Percentiles rank a stretch among this genome's conserved stretches.
phyloP scores from a whole-genome alignment of 2,888 invertebrate species.

The Drosophila demipolita region DNA sequence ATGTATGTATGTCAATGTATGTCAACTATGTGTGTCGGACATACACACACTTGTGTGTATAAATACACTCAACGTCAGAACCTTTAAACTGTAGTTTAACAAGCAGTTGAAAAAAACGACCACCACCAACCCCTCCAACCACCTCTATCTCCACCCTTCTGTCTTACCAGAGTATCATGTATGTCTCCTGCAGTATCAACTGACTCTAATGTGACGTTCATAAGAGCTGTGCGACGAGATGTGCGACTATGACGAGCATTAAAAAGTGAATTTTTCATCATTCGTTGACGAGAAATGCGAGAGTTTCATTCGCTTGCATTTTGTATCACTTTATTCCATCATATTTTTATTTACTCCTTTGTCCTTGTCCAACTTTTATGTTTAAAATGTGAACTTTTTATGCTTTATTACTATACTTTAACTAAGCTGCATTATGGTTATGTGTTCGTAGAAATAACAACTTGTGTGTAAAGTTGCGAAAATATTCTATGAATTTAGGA shows the following conservation, averaged over 20 bases:
- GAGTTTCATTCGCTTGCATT: slow-evolving; percentile 20
- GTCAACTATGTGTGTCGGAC: slow-evolving; percentile 25
- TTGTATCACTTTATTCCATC: slow-evolving; percentile 17
- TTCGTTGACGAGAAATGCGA: slow-evolving; percentile 36
- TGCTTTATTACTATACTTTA: background rate
- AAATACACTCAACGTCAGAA: slow-evolving; percentile 49
- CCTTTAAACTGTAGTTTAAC: slow-evolving; percentile 67
- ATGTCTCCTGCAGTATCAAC: slow-evolving; percentile 44
- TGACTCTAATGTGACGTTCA: slow-evolving; percentile 78
- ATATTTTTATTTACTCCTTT: background rate
- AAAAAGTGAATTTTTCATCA: slow-evolving; percentile 77
- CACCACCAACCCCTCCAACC: background rate
- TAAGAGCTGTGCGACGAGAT: slow-evolving; percentile 70
- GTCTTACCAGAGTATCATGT: slow-evolving; percentile 9
- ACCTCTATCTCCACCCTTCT: background rate
- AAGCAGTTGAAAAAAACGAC: slow-evolving; percentile 56
- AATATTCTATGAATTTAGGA: background rate
- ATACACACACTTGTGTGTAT: slow-evolving; percentile 9
- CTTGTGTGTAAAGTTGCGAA: background rate
- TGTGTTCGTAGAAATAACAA: background rate
- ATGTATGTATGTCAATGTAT: background rate
- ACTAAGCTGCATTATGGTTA: background rate
- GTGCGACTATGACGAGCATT: slow-evolving; percentile 70
- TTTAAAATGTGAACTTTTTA: slow-evolving; percentile 1
- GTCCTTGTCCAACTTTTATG: background rate